A percentile compares a stretch with the other conserved stretches of the same genome.
Evolutionary conservation across 53 echinoderm and acorn worm genomes (phyloP).

Genomic region (Astropecten irregularis): DNA sequence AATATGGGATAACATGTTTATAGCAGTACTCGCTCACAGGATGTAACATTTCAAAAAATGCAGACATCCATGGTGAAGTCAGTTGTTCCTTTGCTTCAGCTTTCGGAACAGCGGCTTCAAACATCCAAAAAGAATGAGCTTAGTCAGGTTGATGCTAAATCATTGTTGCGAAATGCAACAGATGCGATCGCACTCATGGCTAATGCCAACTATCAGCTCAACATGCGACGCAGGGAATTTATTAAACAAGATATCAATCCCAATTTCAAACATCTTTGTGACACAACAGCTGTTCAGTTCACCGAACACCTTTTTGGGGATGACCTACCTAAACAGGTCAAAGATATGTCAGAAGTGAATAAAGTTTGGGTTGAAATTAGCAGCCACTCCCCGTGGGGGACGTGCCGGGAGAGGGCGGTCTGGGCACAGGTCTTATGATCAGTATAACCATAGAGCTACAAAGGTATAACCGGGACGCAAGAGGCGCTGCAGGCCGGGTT

Average conservation of each 20-base stretch:
- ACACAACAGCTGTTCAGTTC: not conserved
- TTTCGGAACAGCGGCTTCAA: not conserved
- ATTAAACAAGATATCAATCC: conserved; percentile 1
- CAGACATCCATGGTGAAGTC: conserved; percentile 13
- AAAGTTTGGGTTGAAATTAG: conserved; percentile 12
- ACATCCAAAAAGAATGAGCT: conserved; percentile 20
- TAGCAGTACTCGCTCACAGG: not conserved
- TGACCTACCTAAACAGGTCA: conserved; percentile 41
- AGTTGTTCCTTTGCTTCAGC: not conserved
- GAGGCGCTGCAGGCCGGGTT: no score
- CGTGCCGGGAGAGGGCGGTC: not conserved
- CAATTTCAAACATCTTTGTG: not conserved
- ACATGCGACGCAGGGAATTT: not conserved
- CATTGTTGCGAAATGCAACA: conserved; percentile 14
- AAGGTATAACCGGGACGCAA: not conserved
- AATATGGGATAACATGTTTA: not conserved
- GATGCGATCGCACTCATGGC: conserved; percentile 10
- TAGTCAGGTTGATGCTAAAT: conserved; percentile 1
- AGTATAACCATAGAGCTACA: not conserved
- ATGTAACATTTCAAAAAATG: not conserved
- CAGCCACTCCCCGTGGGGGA: not conserved
- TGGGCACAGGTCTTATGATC: not conserved
- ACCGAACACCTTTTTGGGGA: conserved; percentile 33
- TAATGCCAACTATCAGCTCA: not conserved
- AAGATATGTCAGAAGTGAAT: conserved; percentile 24